These are phyloP conservation scores for Porites evermanni DNA, from an alignment of 92 coral and sea anemone genomes.

Conservation along the genomic window DNA sequence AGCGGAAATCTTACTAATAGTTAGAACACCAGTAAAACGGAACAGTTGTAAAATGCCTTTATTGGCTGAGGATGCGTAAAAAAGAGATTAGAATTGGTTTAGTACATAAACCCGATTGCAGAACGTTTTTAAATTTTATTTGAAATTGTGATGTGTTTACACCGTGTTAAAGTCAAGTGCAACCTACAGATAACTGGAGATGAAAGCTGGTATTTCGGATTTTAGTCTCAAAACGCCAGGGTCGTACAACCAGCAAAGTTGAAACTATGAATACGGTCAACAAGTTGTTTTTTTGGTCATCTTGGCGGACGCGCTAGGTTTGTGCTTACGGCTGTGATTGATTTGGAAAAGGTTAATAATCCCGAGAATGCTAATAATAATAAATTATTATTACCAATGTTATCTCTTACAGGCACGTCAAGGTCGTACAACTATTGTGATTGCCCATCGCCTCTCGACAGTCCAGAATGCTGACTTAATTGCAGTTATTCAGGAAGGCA, in stretches of 20 bases:
- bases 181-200: no score
- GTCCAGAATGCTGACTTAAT: slow-evolving; percentile 87
- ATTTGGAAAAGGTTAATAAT: background rate
- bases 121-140: no score
- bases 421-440: slow-evolving; percentile 95
- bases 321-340: background rate
- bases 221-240: background rate
- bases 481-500: slow-evolving; percentile 89
- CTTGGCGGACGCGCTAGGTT: background rate
- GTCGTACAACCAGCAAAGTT: background rate
- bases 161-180: no score
- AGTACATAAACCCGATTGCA: no score
- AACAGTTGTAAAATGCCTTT: no score
- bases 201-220: background rate
- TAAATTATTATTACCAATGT: background rate
- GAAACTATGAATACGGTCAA: no score
- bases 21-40: no score
- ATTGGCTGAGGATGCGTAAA: no score
- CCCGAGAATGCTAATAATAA: background rate
- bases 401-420: slow-evolving; percentile 76
- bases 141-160: no score
- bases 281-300: background rate
- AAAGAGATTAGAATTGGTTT: no score
- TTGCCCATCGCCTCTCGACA: slow-evolving; percentile 95
- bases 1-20: no score